A percentile compares a stretch with the other conserved stretches of the same genome.
These are phyloP conservation scores for Nephrotoma appendiculata DNA, from an alignment of 2,888 invertebrate genomes.

Conservation along the genomic window DNA sequence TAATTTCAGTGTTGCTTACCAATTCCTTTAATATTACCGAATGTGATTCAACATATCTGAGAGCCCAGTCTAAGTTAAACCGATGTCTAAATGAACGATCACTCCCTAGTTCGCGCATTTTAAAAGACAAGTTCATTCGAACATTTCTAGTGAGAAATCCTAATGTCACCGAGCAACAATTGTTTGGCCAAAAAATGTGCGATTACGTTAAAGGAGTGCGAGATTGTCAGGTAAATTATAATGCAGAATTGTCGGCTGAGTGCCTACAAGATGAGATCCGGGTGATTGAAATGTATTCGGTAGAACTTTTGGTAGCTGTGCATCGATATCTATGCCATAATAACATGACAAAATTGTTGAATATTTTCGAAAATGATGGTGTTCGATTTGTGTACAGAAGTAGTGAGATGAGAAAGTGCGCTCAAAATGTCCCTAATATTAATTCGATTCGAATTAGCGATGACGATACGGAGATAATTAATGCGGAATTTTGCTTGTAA, in stretches of 20 bases:
- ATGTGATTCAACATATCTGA: too few relatives aligned
- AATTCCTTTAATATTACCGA: too few relatives aligned
- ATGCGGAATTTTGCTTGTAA: background rate
- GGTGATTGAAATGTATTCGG: background rate
- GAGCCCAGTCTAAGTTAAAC: too few relatives aligned
- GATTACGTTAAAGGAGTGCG: too few relatives aligned
- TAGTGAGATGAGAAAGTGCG: background rate
- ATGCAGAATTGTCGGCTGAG: background rate
- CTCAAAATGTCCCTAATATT: background rate
- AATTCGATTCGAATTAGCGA: background rate
- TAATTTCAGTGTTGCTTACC: too few relatives aligned
- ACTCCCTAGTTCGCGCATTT: too few relatives aligned
- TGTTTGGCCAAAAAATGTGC: too few relatives aligned
- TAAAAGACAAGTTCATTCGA: too few relatives aligned
- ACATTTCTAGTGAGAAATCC: too few relatives aligned
- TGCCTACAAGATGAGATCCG: background rate
- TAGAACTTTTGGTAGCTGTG: background rate
- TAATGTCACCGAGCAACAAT: too few relatives aligned
- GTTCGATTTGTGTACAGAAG: background rate
- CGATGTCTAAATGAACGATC: too few relatives aligned
- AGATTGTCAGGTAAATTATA: too few relatives aligned
- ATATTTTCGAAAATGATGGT: background rate
- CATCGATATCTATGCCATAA: background rate
- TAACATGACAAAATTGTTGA: background rate
- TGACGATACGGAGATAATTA: background rate